Percentiles rank a stretch among this genome's conserved stretches.
Evolutionary conservation across 2,888 invertebrate genomes (phyloP).

Genomic region (Agrotis segetum): DNA sequence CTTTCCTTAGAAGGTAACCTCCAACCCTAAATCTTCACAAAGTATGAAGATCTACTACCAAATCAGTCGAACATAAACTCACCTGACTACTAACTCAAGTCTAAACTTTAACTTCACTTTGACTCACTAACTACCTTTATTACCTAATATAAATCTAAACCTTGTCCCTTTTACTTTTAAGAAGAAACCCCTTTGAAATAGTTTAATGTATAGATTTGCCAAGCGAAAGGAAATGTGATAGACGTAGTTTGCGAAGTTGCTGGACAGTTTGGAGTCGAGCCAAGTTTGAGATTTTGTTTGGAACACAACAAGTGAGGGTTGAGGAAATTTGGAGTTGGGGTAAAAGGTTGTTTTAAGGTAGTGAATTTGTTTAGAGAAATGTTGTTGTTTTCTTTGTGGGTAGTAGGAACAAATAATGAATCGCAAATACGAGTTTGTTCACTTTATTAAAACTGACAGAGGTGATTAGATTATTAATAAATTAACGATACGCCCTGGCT

Average conservation of each 20-base stretch:
- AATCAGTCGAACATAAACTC: slow-evolving; percentile 26
- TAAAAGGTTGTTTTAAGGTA: not conserved
- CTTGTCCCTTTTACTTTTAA: slow-evolving; percentile 65
- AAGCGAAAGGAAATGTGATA: slow-evolving; percentile 45
- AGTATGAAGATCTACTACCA: slow-evolving; percentile 1
- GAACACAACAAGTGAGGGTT: slow-evolving; percentile 35
- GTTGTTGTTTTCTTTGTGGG: too few relatives aligned
- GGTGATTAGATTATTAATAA: too few relatives aligned
- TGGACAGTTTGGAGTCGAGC: slow-evolving; percentile 21
- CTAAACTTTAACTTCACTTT: slow-evolving; percentile 28
- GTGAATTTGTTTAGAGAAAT: too few relatives aligned
- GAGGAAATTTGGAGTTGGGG: not conserved
- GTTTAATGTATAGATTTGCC: slow-evolving; percentile 34
- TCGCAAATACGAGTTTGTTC: too few relatives aligned
- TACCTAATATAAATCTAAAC: slow-evolving; percentile 61
- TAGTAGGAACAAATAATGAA: too few relatives aligned
- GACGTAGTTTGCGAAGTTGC: slow-evolving; percentile 22
- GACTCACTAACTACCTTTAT: slow-evolving; percentile 57
- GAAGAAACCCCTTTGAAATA: slow-evolving; percentile 63
- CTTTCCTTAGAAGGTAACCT: not conserved
- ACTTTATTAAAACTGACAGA: too few relatives aligned
- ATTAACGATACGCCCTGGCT: too few relatives aligned
- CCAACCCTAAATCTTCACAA: not conserved
- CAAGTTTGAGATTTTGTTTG: slow-evolving; percentile 20
- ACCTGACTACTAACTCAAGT: slow-evolving; percentile 5